Percentiles rank a stretch among this genome's conserved stretches.
phyloP scores from a whole-genome alignment of 2,888 invertebrate species.

The Xylota sylvarum region DNA sequence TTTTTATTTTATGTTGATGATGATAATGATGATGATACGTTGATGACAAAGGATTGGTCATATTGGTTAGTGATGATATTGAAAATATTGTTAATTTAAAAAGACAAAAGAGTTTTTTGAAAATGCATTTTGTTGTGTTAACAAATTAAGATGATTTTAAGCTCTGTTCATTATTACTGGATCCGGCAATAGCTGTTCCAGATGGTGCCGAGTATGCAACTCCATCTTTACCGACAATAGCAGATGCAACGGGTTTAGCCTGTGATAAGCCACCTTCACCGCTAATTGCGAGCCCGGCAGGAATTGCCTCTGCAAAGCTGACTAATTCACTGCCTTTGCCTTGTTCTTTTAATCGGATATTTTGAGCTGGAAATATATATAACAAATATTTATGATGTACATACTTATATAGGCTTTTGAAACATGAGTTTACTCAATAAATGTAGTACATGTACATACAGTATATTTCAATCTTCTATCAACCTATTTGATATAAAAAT shows the following conservation, averaged over 20 bases:
- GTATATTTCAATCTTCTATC: no score
- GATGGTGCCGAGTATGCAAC: constrained; percentile 85
- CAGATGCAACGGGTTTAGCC: constrained; percentile 81
- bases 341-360: constrained; percentile 18
- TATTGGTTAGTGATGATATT: constrained; percentile 59
- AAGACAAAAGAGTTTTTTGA: constrained; percentile 47
- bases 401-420: no score
- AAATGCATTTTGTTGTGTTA: constrained; percentile 58
- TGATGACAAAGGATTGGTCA: constrained; percentile 77
- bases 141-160: constrained; percentile 42
- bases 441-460: no score
- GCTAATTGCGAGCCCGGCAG: constrained; percentile 86
- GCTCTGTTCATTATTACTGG: constrained; percentile 21
- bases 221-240: constrained; percentile 85
- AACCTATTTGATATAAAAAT: no score
- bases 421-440: no score
- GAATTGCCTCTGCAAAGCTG: constrained; percentile 84
- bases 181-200: constrained; percentile 85
- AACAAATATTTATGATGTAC: not conserved
- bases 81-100: constrained; percentile 60
- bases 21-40: constrained; percentile 80
- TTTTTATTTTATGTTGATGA: constrained; percentile 80
- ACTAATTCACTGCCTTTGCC: constrained; percentile 19
- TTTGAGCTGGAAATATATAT: not conserved
- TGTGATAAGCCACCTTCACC: constrained; percentile 78